Conservation (phyloP, 2,797 vertebrate genomes). For the Heterohyrax brucei region DNA sequence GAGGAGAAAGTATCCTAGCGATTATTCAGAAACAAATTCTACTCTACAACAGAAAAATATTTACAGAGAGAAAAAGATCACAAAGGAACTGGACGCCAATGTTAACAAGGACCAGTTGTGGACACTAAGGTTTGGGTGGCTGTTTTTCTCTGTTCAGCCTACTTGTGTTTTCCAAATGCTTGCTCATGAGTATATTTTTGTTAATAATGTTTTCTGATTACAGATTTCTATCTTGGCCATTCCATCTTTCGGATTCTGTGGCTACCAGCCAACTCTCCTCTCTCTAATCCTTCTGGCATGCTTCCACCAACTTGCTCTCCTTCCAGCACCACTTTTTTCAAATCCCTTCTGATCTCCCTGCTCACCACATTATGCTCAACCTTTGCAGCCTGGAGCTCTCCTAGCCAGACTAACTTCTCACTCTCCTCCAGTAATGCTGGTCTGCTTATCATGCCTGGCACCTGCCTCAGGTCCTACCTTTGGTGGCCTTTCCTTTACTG, state of each 20-base stretch:
- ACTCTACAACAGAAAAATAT: neutral
- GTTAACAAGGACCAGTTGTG: neutral
- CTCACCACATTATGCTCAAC: neutral
- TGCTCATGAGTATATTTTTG: neutral
- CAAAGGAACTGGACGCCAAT: neutral
- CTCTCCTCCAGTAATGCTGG: neutral
- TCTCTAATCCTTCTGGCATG: neutral
- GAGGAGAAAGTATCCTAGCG: neutral
- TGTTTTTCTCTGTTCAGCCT: neutral
- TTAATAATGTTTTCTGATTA: neutral
- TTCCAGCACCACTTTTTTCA: neutral
- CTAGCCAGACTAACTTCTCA: neutral
- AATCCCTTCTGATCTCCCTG: neutral
- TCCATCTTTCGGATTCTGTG: neutral
- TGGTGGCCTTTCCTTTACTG: neutral
- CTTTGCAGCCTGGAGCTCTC: neutral
- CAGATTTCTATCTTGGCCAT: neutral
- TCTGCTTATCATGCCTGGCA: neutral
- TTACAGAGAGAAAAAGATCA: neutral
- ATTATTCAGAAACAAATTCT: neutral
- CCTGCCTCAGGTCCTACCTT: neutral
- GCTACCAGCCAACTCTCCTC: neutral
- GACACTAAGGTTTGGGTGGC: neutral
- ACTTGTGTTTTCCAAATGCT: neutral
- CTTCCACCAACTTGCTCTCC: neutral